Percentiles rank a stretch among this genome's conserved stretches.
phyloP scores from a whole-genome alignment of 2,888 invertebrate genomes.

The Cataglyphis cursor region DNA sequence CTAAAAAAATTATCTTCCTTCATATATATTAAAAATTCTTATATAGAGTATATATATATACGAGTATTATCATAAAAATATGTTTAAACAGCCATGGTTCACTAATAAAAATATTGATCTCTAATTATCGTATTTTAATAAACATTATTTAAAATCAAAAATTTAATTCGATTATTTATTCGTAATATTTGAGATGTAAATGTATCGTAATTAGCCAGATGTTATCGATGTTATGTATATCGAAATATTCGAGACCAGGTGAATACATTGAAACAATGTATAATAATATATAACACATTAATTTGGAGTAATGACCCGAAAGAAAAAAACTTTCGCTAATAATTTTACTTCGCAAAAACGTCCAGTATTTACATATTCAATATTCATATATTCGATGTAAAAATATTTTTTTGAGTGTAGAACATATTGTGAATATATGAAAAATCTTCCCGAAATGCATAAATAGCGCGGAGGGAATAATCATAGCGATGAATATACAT shows the following conservation, averaged over 20 bases:
- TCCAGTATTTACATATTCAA: conserved; percentile 49
- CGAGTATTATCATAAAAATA: background rate
- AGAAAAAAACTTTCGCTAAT: conserved; percentile 25
- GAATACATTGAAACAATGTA: background rate
- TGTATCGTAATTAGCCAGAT: background rate
- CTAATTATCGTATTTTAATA: background rate
- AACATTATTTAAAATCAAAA: background rate
- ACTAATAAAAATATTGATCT: background rate
- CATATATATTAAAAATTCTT: background rate
- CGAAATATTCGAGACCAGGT: background rate
- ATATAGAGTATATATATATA: background rate
- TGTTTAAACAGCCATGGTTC: background rate
- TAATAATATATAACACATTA: background rate
- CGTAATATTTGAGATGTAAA: background rate
- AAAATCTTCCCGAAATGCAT: conserved; percentile 36
- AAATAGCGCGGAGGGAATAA: conserved; percentile 6
- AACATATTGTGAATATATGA: conserved; percentile 40
- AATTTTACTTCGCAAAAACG: conserved; percentile 49
- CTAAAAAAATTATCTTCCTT: background rate
- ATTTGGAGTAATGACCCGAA: background rate
- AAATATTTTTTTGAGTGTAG: conserved; percentile 34
- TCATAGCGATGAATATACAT: background rate
- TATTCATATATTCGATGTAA: conserved; percentile 53
- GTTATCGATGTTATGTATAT: background rate
- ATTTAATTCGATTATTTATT: background rate